Base-by-base conservation (phyloP, 2,888 invertebrate genomes). In the Minunthozetes semirufus region DNA sequence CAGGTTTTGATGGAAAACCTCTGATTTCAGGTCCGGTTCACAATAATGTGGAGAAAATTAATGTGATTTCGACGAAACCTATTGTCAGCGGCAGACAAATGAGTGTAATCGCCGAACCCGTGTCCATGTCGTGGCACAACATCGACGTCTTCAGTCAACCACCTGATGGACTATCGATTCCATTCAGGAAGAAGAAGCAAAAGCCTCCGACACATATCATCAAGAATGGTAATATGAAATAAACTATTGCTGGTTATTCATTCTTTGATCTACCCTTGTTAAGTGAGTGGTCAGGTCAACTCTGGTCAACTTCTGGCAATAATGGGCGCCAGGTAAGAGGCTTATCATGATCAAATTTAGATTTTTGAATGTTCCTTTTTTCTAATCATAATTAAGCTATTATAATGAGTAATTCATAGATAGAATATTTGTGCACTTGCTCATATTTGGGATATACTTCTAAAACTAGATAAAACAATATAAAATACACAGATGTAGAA, bases 241-340 rank as follows among this genome's bases (percentile, higher is more conserved):
- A 56, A 4, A 15, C 25, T 17, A 29, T n/a, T n/a, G n/a, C n/a
- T n/a, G n/a, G n/a, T n/a, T n/a, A 61, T 15, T 25, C 19, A 61
- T 63, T 73, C 33, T 48, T 3, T 46, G 33, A 77, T 79, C 81
- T 53, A 38, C 80, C 33, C 33, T 9, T 33, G 33, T 13, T 42
- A 9, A 93, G 92, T 92, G 9, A 89, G 87, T 78, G 94, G 94
- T 0, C 87, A 90, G 0, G 93, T 93, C 0, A 88, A 89, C 81
- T 91, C 93, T 0, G 93, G 93, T 0, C 93, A 94, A 81, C 83
- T 94, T 33, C 84, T 94, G 66, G 93, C 93, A 1, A 89, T 94
- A 68, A 89, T 94, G 88, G 94, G 94, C 0, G 80, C 81, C 42
- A 68, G 68, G 68, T 68, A 42, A 42, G n/a, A n/a, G n/a, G n/a